Evolutionary conservation across 2,888 invertebrate genomes (phyloP), one percentile per base, ranked within the genome.

Genomic region (Cryptocheilus praepositus): DNA sequence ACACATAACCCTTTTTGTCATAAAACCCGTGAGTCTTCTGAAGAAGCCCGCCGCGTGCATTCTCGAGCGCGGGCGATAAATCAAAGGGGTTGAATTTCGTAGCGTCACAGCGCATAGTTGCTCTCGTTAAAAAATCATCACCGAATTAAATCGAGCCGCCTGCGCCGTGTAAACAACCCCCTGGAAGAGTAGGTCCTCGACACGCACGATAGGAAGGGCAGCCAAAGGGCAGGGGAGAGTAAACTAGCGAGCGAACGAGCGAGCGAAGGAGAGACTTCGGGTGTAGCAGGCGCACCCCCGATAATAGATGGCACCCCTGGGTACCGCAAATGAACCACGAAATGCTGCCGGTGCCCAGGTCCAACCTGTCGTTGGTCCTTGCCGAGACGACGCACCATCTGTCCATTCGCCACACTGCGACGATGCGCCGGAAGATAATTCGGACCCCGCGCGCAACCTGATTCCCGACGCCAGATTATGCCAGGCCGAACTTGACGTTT

Each of bases 301-400:
- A 85, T 88, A 88, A 88, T 88, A 86, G 86, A 88, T 88, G 88
- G 85, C 83, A 88, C 88, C 88, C 88, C 83, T 88, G 88, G 88
- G 88, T 85, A 87, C 88, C 88, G 88, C 88, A 88, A 88, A 88
- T 88, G 88, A 88, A 88, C 88, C 88, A 88, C 88, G 88, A 88
- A 88, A 88, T 88, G 86, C 87, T 88, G 87, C 86, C 79, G 83
- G 84, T 83, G 81, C 81, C 80, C 80, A 71, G 86, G 85, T 84
- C 85, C 87, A 88, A 88, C 88, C 88, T 88, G 88, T 87, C 88
- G 86, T 83, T 83, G 79, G 79, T 72, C 81, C 74, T 73, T 7
- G 75, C 79, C 74, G 80, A 82, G 81, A 79, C 68, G 73, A 64
- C 65, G 69, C 60, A 80, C 84, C 87, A 86, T 87, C 86, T 87